phyloP scores from a whole-genome alignment of 2,888 invertebrate species.

The Catocala nupta region DNA sequence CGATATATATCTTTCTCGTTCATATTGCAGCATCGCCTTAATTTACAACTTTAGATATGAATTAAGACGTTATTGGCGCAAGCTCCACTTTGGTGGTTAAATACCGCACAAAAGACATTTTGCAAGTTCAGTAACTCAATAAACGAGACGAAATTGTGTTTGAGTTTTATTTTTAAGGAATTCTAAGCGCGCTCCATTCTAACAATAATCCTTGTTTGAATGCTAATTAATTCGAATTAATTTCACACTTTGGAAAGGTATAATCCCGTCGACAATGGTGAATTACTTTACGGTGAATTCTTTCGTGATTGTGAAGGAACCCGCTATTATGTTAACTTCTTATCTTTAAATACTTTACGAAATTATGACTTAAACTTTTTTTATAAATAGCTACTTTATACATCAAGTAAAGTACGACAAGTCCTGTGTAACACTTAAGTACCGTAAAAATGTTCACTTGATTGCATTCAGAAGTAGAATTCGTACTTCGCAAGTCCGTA shows the following conservation, averaged over 20 bases:
- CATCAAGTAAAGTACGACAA: conserved; percentile 14
- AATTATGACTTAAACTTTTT: conserved; percentile 34
- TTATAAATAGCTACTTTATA: conserved; percentile 20
- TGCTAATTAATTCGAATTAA: conserved; percentile 81
- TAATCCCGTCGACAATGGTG: conserved; percentile 67
- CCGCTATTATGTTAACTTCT: conserved; percentile 41
- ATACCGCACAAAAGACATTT: conserved; percentile 57
- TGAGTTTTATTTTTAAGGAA: conserved; percentile 68
- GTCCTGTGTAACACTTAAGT: conserved; percentile 29
- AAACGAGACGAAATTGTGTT: conserved; percentile 65
- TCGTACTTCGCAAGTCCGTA: conserved; percentile 54
- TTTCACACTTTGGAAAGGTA: conserved; percentile 68
- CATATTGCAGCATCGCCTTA: conserved; percentile 17
- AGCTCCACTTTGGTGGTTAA: conserved; percentile 26
- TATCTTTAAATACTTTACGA: conserved; percentile 21
- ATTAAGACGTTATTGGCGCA: conserved; percentile 1
- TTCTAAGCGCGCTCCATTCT: conserved; percentile 68
- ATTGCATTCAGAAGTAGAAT: conserved; percentile 63
- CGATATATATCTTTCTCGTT: conserved; percentile 53
- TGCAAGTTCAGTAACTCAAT: conserved; percentile 62
- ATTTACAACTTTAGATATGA: conserved; percentile 31
- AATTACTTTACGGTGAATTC: conserved; percentile 55
- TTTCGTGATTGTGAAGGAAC: conserved; percentile 51
- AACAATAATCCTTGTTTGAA: conserved; percentile 82
- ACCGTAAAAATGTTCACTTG: conserved; percentile 51